Conservation (phyloP, 2,888 invertebrate genomes). For the Callyntrura guangdongensis region DNA sequence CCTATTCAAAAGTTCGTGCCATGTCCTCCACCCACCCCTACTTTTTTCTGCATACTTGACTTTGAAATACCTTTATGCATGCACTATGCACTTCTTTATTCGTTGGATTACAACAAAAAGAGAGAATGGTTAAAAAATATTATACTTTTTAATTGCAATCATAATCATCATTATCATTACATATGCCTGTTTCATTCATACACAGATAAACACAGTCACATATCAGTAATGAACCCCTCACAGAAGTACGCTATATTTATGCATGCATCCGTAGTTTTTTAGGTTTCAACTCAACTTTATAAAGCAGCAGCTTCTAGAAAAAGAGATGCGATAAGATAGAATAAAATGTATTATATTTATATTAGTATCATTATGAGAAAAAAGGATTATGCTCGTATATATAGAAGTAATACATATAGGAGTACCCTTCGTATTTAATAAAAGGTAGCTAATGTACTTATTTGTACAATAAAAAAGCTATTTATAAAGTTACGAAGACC, state of each 20-base stretch:
- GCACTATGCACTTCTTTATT: neutral
- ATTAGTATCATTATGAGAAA: no score
- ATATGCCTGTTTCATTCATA: constrained; percentile 2
- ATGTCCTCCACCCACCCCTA: neutral
- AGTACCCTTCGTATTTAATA: no score
- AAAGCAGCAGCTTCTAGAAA: neutral
- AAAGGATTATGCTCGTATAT: no score
- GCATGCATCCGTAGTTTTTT: constrained; percentile 69
- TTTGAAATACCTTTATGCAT: neutral
- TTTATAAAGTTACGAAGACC: no score
- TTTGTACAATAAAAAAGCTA: no score
- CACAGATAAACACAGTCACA: neutral
- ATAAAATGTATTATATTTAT: no score
- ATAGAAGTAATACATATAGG: no score
- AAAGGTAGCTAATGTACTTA: no score
- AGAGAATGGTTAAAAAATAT: constrained; percentile 31
- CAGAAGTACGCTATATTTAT: constrained; percentile 19
- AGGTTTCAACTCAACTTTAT: constrained; percentile 50
- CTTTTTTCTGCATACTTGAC: neutral
- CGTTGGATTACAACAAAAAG: neutral
- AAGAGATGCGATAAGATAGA: no score
- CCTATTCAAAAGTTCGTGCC: neutral
- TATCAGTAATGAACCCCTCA: constrained; percentile 4
- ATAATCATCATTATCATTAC: neutral
- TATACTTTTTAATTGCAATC: constrained; percentile 28